Evolutionary conservation across 2,888 invertebrate genomes (phyloP).

Genomic region (Erebia ligea): DNA sequence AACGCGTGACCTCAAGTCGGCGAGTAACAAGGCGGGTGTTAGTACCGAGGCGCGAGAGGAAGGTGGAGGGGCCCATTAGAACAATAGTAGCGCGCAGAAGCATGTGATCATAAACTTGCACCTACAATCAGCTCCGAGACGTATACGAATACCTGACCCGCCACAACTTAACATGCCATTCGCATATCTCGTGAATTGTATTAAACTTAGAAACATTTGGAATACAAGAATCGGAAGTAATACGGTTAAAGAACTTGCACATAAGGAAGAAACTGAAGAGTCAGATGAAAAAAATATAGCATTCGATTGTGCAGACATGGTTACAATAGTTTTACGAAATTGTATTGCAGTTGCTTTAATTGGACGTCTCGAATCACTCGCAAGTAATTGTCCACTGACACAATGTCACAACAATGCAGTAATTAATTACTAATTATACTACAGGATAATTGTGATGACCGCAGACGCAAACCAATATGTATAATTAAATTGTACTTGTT

Average conservation of each 20-base stretch:
- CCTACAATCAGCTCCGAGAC: conserved; percentile 61
- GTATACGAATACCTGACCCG: conserved; percentile 67
- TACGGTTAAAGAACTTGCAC: neutral
- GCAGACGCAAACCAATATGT: conserved; percentile 33
- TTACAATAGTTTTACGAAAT: neutral
- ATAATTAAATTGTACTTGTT: conserved; percentile 15
- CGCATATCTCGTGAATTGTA: conserved; percentile 37
- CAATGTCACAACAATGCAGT: conserved; percentile 31
- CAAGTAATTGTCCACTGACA: conserved; percentile 18
- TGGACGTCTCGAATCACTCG: neutral
- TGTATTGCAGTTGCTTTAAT: neutral
- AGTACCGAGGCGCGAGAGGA: conserved; percentile 56
- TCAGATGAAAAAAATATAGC: neutral
- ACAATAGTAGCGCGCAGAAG: conserved; percentile 76
- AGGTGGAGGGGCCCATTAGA: conserved; percentile 65
- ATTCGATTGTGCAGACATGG: neutral
- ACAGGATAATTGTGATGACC: conserved; percentile 34
- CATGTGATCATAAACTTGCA: conserved; percentile 76
- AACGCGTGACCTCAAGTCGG: conserved; percentile 67
- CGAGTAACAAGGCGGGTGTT: conserved; percentile 63
- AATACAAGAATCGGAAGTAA: conserved; percentile 2
- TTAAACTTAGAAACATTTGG: conserved; percentile 14
- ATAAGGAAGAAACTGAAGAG: neutral
- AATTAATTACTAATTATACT: conserved; percentile 31
- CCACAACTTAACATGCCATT: conserved; percentile 58